Percentiles rank a stretch among this genome's conserved stretches.
Evolutionary conservation across 1,140 invertebrate species (phyloP).

Genomic region (Drosophila lini): DNA sequence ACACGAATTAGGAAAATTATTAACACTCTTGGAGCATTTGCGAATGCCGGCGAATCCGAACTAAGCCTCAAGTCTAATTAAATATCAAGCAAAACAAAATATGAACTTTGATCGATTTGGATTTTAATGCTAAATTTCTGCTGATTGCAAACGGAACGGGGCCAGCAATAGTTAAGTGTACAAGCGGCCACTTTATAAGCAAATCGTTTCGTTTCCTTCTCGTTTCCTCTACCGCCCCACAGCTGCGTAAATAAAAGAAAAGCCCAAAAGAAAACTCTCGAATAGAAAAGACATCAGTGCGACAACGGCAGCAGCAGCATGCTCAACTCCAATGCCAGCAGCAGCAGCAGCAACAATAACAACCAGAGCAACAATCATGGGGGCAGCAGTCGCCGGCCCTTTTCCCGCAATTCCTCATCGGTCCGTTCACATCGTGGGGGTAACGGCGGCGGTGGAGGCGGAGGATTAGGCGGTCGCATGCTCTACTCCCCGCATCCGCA

Average conservation of each 20-base stretch:
- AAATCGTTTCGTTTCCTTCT: constrained; percentile 41
- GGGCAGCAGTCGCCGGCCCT: constrained; percentile 70
- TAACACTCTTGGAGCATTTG: constrained; percentile 12
- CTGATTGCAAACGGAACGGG: constrained; percentile 35
- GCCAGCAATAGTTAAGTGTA: constrained; percentile 37
- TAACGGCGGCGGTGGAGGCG: constrained; percentile 23
- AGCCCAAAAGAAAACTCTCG: constrained; percentile 22
- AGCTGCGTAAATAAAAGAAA: constrained; percentile 38
- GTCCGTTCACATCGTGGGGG: constrained; percentile 67
- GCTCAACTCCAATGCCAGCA: constrained; percentile 73
- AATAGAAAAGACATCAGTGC: constrained; percentile 35
- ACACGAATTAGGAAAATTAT: constrained; percentile 16
- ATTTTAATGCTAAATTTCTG: background rate
- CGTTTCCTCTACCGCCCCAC: constrained; percentile 37
- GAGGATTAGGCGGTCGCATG: constrained; percentile 46
- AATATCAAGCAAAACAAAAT: constrained; percentile 1
- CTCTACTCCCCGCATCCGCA: constrained; percentile 71
- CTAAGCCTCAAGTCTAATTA: background rate
- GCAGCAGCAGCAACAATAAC: constrained; percentile 25
- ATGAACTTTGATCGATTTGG: constrained; percentile 20
- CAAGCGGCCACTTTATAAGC: constrained; percentile 41
- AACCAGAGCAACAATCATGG: constrained; percentile 57
- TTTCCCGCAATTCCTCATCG: constrained; percentile 73
- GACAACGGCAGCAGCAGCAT: constrained; percentile 40
- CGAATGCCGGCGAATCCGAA: constrained; percentile 5